Evolutionary conservation across 2,888 invertebrate genomes (phyloP).

Genomic region (Tetheella fluctuosa): DNA sequence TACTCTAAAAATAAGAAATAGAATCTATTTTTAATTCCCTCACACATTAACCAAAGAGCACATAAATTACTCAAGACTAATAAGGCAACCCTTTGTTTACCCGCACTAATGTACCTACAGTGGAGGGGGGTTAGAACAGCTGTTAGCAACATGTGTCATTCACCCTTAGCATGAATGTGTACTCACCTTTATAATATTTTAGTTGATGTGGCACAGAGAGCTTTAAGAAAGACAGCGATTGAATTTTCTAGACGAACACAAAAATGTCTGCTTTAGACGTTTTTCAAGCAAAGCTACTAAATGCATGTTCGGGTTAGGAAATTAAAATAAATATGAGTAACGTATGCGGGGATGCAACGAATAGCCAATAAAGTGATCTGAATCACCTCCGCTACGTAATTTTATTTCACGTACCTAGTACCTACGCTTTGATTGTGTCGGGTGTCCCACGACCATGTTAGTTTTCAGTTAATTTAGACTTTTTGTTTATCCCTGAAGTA

Average conservation of each 20-base stretch:
- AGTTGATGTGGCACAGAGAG: background rate
- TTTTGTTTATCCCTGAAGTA: no score
- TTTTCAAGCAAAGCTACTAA: no score
- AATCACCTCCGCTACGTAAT: no score
- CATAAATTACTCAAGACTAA: conserved; percentile 16
- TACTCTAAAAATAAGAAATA: background rate
- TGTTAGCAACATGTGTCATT: conserved; percentile 33
- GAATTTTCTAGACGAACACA: conserved; percentile 1
- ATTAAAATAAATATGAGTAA: no score
- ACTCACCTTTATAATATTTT: background rate
- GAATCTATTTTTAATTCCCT: conserved; percentile 9
- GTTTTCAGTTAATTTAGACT: no score
- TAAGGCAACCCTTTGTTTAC: conserved; percentile 46
- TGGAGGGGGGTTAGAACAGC: conserved; percentile 21
- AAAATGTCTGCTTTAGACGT: no score
- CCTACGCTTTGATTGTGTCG: no score
- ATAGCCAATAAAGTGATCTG: no score
- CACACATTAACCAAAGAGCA: conserved; percentile 14
- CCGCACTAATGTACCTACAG: conserved; percentile 35
- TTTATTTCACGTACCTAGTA: no score
- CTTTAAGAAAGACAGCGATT: background rate
- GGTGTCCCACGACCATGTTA: no score
- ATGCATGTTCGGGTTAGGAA: no score
- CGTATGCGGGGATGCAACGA: no score
- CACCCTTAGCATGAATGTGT: conserved; percentile 17